phyloP scores from a whole-genome alignment of 2,888 invertebrate species.

The Euproctis similis region DNA sequence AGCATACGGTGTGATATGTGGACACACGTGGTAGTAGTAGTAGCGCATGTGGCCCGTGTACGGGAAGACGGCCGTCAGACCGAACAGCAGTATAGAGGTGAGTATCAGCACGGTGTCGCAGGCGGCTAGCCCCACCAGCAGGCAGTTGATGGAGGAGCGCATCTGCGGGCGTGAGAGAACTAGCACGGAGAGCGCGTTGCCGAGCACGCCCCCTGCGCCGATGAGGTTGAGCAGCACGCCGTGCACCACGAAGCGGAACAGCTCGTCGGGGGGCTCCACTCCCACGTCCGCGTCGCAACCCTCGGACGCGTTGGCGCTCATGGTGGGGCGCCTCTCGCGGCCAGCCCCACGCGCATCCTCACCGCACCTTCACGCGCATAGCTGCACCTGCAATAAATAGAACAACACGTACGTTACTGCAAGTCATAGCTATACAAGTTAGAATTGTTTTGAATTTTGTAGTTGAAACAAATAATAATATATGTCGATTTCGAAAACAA shows the following conservation, averaged over 20 bases:
- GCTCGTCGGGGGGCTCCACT: slow-evolving; percentile 64
- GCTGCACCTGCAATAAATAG: slow-evolving; percentile 13
- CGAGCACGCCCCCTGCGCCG: slow-evolving; percentile 89
- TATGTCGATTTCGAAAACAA: too few species aligned
- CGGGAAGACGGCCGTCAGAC: slow-evolving; percentile 88
- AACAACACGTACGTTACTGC: too few species aligned
- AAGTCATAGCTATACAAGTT: too few species aligned
- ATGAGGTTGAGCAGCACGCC: slow-evolving; percentile 88
- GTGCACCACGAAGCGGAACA: slow-evolving; percentile 87
- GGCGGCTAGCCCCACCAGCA: slow-evolving; percentile 93
- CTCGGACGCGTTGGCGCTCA: slow-evolving; percentile 32
- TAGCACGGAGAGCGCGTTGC: slow-evolving; percentile 92
- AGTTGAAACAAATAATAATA: too few species aligned
- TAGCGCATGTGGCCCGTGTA: slow-evolving; percentile 85
- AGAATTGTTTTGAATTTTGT: too few species aligned
- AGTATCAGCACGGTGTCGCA: slow-evolving; percentile 94
- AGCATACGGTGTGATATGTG: slow-evolving; percentile 85
- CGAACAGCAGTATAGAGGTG: slow-evolving; percentile 90
- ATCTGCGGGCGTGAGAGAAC: slow-evolving; percentile 94
- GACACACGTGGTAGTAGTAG: slow-evolving; percentile 87
- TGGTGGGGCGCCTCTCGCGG: slow-evolving; percentile 22
- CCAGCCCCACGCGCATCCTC: slow-evolving; percentile 8
- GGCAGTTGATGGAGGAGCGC: slow-evolving; percentile 96
- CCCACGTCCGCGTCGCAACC: slow-evolving; percentile 56
- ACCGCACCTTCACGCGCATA: too few species aligned